phyloP scores from a whole-genome alignment of 2,113 vertebrate species.

The Macrotis lagotis region DNA sequence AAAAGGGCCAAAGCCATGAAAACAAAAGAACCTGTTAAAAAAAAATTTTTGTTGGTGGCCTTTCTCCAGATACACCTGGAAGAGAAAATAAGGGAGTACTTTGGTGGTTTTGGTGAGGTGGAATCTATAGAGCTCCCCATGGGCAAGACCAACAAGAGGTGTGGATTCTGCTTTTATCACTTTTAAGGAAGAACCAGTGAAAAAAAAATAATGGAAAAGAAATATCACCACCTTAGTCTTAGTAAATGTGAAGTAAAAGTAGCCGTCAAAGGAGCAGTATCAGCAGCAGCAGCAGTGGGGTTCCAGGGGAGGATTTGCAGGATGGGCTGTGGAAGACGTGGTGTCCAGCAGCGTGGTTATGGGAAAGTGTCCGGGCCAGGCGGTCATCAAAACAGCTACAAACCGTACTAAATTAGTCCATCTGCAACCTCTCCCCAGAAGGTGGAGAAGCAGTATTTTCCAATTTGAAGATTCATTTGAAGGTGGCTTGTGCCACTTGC shows the following conservation, averaged over 20 bases:
- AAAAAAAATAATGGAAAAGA: slow-evolving; percentile 99
- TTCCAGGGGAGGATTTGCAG: slow-evolving; percentile 91
- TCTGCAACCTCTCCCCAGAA: slow-evolving; percentile 88
- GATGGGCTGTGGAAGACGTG: slow-evolving; percentile 93
- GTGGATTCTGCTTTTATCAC: slow-evolving; percentile 99
- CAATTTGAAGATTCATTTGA: slow-evolving; percentile 89
- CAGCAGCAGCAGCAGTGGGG: slow-evolving; percentile 99
- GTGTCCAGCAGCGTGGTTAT: slow-evolving; percentile 98
- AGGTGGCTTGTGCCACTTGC: slow-evolving; percentile 86
- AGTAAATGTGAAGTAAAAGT: slow-evolving; percentile 99
- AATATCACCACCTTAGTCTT: slow-evolving; percentile 98
- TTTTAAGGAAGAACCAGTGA: slow-evolving; percentile 96
- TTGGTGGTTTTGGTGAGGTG: slow-evolving; percentile 96
- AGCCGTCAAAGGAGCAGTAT: slow-evolving; percentile 98
- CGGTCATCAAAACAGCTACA: slow-evolving; percentile 99
- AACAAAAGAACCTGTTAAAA: slow-evolving; percentile 98
- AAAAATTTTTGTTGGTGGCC: slow-evolving; percentile 98
- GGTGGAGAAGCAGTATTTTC: slow-evolving; percentile 90
- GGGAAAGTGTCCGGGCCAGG: slow-evolving; percentile 98
- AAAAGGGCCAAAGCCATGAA: slow-evolving; percentile 99
- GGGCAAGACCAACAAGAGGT: slow-evolving; percentile 99
- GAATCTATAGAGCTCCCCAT: slow-evolving; percentile 98
- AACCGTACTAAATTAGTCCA: slow-evolving; percentile 96
- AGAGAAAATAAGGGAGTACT: slow-evolving; percentile 98
- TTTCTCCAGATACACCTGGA: slow-evolving; percentile 98